Base-by-base conservation (phyloP, 2,113 vertebrate species). In the Chionis minor region DNA sequence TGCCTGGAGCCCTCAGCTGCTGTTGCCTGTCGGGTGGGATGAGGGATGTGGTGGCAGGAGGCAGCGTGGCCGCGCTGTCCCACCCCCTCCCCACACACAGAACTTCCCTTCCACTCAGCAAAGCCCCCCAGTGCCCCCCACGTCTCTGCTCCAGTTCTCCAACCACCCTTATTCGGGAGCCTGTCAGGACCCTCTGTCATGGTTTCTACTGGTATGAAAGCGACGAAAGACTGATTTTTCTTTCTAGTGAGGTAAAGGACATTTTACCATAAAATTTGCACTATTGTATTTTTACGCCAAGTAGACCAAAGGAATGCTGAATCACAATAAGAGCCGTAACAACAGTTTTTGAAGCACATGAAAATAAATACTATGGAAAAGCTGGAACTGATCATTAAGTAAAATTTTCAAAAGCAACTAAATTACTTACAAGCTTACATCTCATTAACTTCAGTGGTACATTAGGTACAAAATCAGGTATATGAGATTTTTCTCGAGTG, bases 231-330 rank as follows among this genome's bases (percentile, higher is more conserved):
- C 49, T 75, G 1, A 17, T 58, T 84, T 83, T 82, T 33, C 63
- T 70, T 81, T 74, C 70, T 35, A 67, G 51, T 35, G 49, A 73
- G 44, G 17, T 52, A 49, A 58, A 87, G 28, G 51, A 72, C 58
- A 61, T 92, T 54, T 67, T 38, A 32, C 81, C 27, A 3, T 26
- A 40, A 3, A 13, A 61, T 80, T 70, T 80, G 71, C 79, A 49
- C 77, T 63, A 8, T 38, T 79, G 71, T 81, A 3, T 27, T 38
- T 49, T 56, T 66, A 20, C 62, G 66, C 47, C 58, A 40, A 58
- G 70, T 16, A 95, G 54, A 72, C 86, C 86, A 94, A 83, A 92
- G 82, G 71, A 86, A 86, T 82, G 85, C 61, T 80, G 62, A 74
- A 35, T 61, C 30, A 4, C 44, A 86, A 83, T 59, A 84, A 70